A percentile compares a stretch with the other conserved stretches of the same genome.
phyloP scores from a whole-genome alignment of 64 coral and sea anemone species.

The Actinia equina region DNA sequence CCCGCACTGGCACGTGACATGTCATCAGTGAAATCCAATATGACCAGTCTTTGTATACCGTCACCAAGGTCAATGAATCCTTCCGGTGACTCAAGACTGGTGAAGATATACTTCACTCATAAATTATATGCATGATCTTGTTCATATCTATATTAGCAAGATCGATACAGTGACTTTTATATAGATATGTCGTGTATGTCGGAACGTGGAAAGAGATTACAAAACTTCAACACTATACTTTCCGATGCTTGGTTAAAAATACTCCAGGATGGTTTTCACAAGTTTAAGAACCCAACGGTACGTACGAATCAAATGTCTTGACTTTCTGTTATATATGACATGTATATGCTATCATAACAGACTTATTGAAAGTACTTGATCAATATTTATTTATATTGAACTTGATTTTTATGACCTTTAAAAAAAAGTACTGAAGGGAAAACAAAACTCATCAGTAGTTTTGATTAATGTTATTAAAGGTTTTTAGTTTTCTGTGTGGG shows the following conservation, averaged over 20 bases:
- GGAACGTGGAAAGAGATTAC: neutral
- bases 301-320: neutral
- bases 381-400: neutral
- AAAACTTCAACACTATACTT: neutral
- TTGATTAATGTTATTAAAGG: too few species aligned
- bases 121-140: too few species aligned
- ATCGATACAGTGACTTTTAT: neutral
- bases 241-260: neutral
- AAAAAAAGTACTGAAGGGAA: neutral
- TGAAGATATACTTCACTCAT: too few species aligned
- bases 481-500: too few species aligned
- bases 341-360: neutral
- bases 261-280: constrained; percentile 17
- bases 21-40: neutral
- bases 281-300: constrained; percentile 46
- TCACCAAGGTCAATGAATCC: too few species aligned
- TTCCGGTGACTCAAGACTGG: too few species aligned
- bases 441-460: neutral
- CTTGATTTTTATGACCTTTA: neutral
- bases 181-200: neutral
- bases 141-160: too few species aligned
- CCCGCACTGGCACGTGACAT: neutral
- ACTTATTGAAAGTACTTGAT: too few species aligned
- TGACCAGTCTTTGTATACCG: too few species aligned
- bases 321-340: neutral